phyloP scores from a whole-genome alignment of 2,797 vertebrate genomes.

The Tinamus major region DNA sequence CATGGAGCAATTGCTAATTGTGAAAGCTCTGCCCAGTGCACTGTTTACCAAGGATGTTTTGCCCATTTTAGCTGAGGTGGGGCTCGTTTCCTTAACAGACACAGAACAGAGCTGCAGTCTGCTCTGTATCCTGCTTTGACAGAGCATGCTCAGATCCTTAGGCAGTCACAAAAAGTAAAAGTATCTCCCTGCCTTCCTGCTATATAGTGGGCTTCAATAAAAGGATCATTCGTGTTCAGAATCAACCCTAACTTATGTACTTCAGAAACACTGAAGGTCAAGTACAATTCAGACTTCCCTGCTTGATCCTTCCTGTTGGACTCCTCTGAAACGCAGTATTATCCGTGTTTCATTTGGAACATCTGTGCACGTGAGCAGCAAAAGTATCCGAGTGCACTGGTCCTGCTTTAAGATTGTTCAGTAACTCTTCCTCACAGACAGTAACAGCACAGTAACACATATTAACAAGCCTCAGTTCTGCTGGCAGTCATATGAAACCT shows the following conservation, averaged over 20 bases:
- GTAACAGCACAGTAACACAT: background rate
- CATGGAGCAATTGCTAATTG: constrained; percentile 69
- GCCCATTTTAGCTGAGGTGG: constrained; percentile 77
- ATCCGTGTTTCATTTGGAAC: background rate
- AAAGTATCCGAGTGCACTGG: background rate
- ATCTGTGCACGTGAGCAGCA: background rate
- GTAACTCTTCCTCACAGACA: background rate
- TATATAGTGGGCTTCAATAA: background rate
- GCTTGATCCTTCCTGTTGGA: background rate
- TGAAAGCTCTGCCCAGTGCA: constrained; percentile 66
- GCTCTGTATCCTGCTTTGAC: constrained; percentile 71
- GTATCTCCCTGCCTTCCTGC: background rate
- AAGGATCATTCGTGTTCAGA: background rate
- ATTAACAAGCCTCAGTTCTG: background rate
- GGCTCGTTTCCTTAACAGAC: constrained; percentile 79
- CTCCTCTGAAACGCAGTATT: background rate
- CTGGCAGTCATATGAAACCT: background rate
- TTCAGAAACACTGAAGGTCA: background rate
- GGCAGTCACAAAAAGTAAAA: constrained; percentile 58
- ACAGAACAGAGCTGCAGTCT: constrained; percentile 73
- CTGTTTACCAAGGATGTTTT: constrained; percentile 77
- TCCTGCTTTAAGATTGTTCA: background rate
- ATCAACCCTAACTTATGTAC: background rate
- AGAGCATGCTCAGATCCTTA: constrained; percentile 70
- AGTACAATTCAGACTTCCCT: background rate